Evolutionary conservation across 2,113 vertebrate species (phyloP).

Genomic region (Piaya cayana): DNA sequence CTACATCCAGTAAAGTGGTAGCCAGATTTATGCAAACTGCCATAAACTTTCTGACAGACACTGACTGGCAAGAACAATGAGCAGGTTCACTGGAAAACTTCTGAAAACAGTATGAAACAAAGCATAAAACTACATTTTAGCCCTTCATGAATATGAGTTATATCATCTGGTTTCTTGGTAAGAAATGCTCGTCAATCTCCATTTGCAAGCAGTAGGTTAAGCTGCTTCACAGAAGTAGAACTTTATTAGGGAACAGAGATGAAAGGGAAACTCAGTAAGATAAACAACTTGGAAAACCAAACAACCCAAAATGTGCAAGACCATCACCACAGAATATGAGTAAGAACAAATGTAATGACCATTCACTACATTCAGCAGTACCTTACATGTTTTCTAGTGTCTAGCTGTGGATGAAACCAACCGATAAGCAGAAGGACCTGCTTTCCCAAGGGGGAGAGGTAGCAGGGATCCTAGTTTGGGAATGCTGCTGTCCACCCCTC

Average conservation of each 20-base stretch:
- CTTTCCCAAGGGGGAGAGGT: background rate
- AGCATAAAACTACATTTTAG: background rate
- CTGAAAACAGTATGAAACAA: background rate
- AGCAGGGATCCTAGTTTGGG: background rate
- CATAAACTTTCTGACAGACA: background rate
- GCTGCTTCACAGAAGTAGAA: background rate
- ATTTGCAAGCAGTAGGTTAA: background rate
- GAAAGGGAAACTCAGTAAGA: background rate
- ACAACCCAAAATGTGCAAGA: background rate
- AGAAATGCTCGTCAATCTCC: background rate
- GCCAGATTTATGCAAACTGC: background rate
- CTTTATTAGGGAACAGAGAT: background rate
- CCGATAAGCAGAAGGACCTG: background rate
- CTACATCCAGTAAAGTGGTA: background rate
- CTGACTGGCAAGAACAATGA: background rate
- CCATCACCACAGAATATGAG: background rate
- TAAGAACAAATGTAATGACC: background rate
- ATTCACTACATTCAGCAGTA: background rate
- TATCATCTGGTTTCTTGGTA: background rate
- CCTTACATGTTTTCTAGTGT: background rate
- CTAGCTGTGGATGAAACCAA: background rate
- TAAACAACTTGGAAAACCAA: background rate
- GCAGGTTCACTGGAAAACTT: constrained; percentile 25
- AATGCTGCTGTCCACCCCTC: background rate
- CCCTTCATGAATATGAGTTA: background rate